phyloP scores from a whole-genome alignment of 1,140 invertebrate species.

The Delia radicum region DNA sequence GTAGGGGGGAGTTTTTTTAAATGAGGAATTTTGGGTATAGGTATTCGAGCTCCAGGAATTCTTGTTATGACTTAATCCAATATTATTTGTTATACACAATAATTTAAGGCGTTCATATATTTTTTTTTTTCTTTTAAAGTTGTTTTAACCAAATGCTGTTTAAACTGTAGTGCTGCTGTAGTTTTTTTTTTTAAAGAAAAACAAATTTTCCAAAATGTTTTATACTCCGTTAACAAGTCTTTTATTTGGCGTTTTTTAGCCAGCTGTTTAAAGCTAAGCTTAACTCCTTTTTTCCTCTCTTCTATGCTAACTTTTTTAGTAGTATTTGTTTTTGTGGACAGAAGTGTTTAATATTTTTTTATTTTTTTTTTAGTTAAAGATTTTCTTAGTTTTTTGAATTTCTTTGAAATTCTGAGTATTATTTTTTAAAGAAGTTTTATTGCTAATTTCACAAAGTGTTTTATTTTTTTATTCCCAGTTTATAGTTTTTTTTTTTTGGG shows the following conservation, averaged over 20 bases:
- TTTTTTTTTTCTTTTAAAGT: background rate
- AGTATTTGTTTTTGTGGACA: slow-evolving; percentile 16
- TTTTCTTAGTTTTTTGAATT: slow-evolving; percentile 6
- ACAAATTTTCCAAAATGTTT: background rate
- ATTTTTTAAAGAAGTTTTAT: slow-evolving; percentile 6
- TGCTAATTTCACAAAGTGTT: slow-evolving; percentile 20
- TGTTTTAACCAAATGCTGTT: background rate
- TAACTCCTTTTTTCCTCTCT: background rate
- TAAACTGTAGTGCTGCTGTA: background rate
- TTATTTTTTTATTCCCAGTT: slow-evolving; percentile 4
- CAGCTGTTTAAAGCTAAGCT: background rate
- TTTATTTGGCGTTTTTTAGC: background rate
- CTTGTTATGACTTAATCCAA: background rate
- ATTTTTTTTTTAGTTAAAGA: background rate
- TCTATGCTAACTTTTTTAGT: background rate
- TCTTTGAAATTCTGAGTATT: slow-evolving; percentile 24
- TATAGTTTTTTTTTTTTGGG: background rate
- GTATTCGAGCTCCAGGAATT: slow-evolving; percentile 12
- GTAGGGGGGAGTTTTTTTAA: too few relatives aligned
- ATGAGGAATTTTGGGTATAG: slow-evolving; percentile 3
- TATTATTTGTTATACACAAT: slow-evolving; percentile 10
- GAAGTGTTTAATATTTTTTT: slow-evolving; percentile 1
- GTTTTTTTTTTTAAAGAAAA: background rate
- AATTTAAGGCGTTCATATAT: background rate
- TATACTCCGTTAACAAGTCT: background rate